Evolutionary conservation across 2,797 vertebrate species (phyloP), one percentile per base, ranked within the genome.

Genomic region (Lateolabrax maculatus): DNA sequence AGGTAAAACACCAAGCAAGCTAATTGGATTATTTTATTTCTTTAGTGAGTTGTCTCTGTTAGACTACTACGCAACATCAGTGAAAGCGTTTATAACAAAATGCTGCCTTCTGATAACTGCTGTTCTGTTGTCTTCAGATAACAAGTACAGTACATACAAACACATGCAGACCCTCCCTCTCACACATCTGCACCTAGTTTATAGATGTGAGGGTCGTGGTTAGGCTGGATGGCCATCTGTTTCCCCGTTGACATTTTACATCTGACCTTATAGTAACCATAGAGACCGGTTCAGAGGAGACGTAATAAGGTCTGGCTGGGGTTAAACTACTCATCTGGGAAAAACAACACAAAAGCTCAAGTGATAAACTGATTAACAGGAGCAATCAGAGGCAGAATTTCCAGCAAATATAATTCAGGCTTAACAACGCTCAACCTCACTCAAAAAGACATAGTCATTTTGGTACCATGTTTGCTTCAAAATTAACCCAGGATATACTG

Each of bases 191-290:
- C 70, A 81, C 34, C 6, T 71, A 67, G 44, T 29, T 83, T 73
- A 84, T 48, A 51, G 18, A 69, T 53, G 39, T 66, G 43, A 60
- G 41, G 41, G 56, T 63, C 44, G 74, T 46, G 27, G 53, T 57
- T 23, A 60, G 36, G 15, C 34, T 39, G 10, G 39, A 84, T 74
- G 56, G 62, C 89, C 86, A 90, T 92, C 86, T 91, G 89, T 77
- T 86, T 80, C 68, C 34, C 36, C 18, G 15, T 31, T 76, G 67
- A 76, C 82, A 75, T 73, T 82, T 89, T 62, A 78, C 48, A 71
- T 85, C 64, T 90, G 67, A 79, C 83, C 72, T 76, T 44, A 23
- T 23, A 41, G 60, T 57, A 49, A 79, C 73, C 71, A 76, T 67
- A 44, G 71, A 58, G 7, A 84, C 39, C 6, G n/a, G 18, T 53